Percentiles rank a stretch among this genome's conserved stretches.
Evolutionary conservation across 2,113 vertebrate species (phyloP).

Genomic region (Synchiropus splendidus): DNA sequence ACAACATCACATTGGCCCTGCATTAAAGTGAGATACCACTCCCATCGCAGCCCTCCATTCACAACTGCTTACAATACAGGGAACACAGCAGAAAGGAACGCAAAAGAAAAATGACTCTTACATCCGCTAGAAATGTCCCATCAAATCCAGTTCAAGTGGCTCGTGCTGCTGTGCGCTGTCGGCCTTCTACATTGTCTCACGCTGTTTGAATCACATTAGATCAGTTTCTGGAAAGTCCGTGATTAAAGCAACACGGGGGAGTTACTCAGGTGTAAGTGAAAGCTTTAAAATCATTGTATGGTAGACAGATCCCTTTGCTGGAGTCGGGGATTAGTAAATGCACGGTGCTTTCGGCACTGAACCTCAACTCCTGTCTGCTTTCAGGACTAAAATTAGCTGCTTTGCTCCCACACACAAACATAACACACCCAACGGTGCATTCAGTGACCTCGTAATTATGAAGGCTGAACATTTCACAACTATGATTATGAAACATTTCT

Average conservation of each 20-base stretch:
- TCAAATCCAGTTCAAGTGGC: constrained; percentile 31
- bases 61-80: constrained; percentile 11
- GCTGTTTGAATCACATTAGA: constrained; percentile 10
- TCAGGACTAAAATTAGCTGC: too few relatives aligned
- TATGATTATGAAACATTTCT: constrained; percentile 3
- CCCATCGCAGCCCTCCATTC: constrained; percentile 13
- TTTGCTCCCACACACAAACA: too few relatives aligned
- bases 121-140: constrained; percentile 19
- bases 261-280: too few relatives aligned
- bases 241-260: too few relatives aligned
- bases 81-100: constrained; percentile 19
- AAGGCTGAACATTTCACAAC: constrained; percentile 16
- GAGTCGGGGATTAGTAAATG: too few relatives aligned
- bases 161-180: constrained; percentile 15
- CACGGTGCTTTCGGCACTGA: too few relatives aligned
- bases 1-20: too few relatives aligned
- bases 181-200: constrained; percentile 15
- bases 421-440: too few relatives aligned
- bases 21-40: background rate
- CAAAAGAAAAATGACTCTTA: constrained; percentile 35
- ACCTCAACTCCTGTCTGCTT: too few relatives aligned
- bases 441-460: constrained; percentile 16
- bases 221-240: too few relatives aligned
- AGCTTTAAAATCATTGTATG: too few relatives aligned
- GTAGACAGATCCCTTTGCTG: too few relatives aligned